Evolutionary conservation across 37 sponge, comb jelly and placozoan genomes (phyloP), one percentile per base, ranked within the genome.

Genomic region (Hormiphora californensis): DNA sequence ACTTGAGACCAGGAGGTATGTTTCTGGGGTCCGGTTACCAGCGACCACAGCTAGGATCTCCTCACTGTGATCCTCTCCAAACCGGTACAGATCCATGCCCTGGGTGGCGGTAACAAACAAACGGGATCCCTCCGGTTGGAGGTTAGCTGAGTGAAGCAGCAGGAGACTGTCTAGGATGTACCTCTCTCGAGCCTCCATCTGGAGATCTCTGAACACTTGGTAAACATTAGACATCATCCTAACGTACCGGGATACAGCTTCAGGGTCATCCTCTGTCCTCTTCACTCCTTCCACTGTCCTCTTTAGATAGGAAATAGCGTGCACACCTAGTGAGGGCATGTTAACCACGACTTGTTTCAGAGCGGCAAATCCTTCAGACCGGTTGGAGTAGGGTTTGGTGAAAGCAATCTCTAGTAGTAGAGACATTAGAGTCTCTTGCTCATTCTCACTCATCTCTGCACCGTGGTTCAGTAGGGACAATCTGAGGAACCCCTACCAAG

Each of bases 31-130:
- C 28, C 43, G 22, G 25, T 41, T 73, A 7, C 4, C 25, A 23
- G 12, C 28, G 2, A 73, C 25, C 43, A 73, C 17, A 4, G 32
- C 81, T 22, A 73, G 32, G 2, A 73, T 39, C 25, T 73, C 81
- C 38, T 73, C 39, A 8, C 7, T 0, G n/a, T 41, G 21, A 1
- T 37, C 44, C n/a, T 73, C 81, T 33, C 81, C 81, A 28, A 73
- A 73, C 44, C 43, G 40, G 81, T 73, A 73, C 25, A 73, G 44
- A 40, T 73, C 81, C 40, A 73, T 73, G 38, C 36, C 32, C 12
- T 46, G 43, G 1, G 36, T 21, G 7, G 12, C 28, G 5, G 81
- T 46, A 22, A 73, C 9, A 9, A 73, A 41, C 25, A 73, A 30
- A 9, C 44, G 46, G 11, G 40, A 4, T 43, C 44, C 43, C 23